Percentiles rank a stretch among this genome's conserved stretches.
Evolutionary conservation across 2,888 invertebrate genomes (phyloP).

Genomic region (Crioceris asparagi): DNA sequence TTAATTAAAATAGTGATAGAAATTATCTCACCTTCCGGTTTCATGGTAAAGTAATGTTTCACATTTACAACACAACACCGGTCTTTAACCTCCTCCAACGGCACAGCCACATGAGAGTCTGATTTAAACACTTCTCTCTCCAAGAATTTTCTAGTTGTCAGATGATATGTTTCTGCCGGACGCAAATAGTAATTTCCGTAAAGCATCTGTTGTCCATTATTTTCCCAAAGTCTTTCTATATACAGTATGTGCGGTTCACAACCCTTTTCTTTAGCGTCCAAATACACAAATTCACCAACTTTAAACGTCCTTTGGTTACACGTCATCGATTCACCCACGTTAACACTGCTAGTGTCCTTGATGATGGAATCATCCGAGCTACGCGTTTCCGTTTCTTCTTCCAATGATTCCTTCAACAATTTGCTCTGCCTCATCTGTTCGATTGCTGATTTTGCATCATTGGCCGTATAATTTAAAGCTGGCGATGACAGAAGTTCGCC

Average conservation of each 20-base stretch:
- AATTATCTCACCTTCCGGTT: constrained; percentile 57
- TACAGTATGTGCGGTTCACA: constrained; percentile 58
- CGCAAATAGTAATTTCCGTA: constrained; percentile 86
- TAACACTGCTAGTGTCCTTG: constrained; percentile 21
- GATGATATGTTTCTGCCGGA: constrained; percentile 93
- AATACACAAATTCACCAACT: constrained; percentile 88
- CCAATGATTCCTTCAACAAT: constrained; percentile 62
- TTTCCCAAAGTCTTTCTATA: constrained; percentile 68
- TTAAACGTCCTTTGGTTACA: constrained; percentile 67
- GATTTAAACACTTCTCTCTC: constrained; percentile 96
- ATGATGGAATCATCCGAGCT: constrained; percentile 38
- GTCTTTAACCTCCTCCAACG: constrained; percentile 75
- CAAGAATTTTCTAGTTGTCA: constrained; percentile 88
- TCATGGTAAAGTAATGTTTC: constrained; percentile 85
- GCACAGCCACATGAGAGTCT: constrained; percentile 74
- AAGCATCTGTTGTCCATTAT: constrained; percentile 73
- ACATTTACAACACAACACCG: constrained; percentile 90
- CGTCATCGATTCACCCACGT: constrained; percentile 52
- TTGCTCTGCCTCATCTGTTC: constrained; percentile 69
- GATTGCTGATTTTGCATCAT: constrained; percentile 64
- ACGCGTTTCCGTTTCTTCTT: constrained; percentile 57
- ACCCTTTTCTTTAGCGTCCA: constrained; percentile 55
- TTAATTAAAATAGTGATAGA: no score
- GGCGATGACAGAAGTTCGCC: constrained; percentile 75
- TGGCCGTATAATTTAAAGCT: constrained; percentile 69